phyloP scores from a whole-genome alignment of 2,113 vertebrate genomes.

The Poecile atricapillus region DNA sequence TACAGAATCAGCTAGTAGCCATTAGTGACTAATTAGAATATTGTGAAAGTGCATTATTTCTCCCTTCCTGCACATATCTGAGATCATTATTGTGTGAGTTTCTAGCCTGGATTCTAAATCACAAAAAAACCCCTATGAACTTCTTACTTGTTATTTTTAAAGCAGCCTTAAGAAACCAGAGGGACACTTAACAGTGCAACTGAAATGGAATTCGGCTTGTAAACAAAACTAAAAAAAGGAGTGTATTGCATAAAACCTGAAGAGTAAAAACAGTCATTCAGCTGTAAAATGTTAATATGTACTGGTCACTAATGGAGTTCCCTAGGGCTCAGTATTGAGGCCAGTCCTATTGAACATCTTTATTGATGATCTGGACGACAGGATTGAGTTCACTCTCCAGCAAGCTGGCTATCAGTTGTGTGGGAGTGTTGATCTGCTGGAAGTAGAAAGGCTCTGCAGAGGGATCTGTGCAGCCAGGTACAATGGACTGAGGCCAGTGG shows the following conservation, averaged over 20 bases:
- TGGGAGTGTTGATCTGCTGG: not conserved
- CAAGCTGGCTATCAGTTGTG: fast-evolving
- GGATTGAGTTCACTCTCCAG: not conserved
- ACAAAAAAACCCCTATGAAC: not conserved
- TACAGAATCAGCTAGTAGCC: not conserved
- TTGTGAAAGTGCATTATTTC: not conserved
- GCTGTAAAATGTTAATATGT: not conserved
- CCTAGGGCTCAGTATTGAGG: not conserved
- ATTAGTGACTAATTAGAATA: not conserved
- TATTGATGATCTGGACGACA: not conserved
- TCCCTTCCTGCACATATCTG: not conserved
- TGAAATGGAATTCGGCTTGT: not conserved
- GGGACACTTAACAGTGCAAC: not conserved
- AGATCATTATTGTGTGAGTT: not conserved
- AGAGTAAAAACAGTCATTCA: not conserved
- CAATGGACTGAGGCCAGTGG: fast-evolving
- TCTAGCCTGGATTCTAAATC: not conserved
- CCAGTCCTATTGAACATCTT: not conserved
- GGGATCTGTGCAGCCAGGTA: not conserved
- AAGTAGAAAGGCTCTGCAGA: not conserved
- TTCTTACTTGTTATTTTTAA: not conserved
- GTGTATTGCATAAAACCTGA: not conserved
- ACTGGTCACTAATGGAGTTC: not conserved
- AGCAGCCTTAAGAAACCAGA: not conserved
- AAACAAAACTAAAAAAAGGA: not conserved